Base-by-base conservation (phyloP, 1,140 invertebrate genomes). In the Drosophila persimilis region DNA sequence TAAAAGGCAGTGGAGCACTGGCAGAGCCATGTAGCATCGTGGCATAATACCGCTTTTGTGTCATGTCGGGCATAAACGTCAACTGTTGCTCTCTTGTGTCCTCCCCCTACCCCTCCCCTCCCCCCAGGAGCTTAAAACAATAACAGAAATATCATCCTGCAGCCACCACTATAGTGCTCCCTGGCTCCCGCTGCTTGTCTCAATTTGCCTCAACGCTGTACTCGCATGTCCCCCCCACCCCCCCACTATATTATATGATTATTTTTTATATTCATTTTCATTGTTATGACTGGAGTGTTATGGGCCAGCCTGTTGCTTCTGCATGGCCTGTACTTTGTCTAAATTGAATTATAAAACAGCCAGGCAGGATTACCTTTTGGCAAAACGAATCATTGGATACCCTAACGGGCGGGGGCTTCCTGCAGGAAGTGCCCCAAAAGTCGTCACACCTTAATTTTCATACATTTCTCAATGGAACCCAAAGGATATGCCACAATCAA, bases 191-290 rank as follows among this genome's bases (percentile, higher is more conserved):
- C 15, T 48, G 59, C 58, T 63, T 64, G 73, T 56, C 73, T 73
- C 81, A 77, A 80, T 86, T 85, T 77, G 81, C 59, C 64, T 77
- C 58, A 48, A 51, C 53, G 57, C 45, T 78, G 8, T 3, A 3
- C 8, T 9, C 8, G 75, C 79, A 74, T 79, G 80, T n/a, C n/a
- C n/a, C 79, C 63, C 65, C 77, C 15, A 15, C 15, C 17, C 17
- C 17, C 17, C 17, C 17, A 86, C 74, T 86, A 77, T 64, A 74
- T 77, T 70, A 84, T 74, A 85, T 71, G 80, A 80, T 85, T 86
- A 86, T 77, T 80, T 85, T 85, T 85, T 80, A 86, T 85, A 62
- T 70, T 80, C 80, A 77, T 80, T 69, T 76, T 84, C 81, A 84
- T 84, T 84, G 80, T 84, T 86, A 84, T 76, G 73, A 48, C 80